Percentiles rank a stretch among this genome's conserved stretches.
These are phyloP conservation scores for Stichopus chloronotus DNA, from an alignment of 35 echinoderm and acorn worm genomes.

Conservation along the genomic window DNA sequence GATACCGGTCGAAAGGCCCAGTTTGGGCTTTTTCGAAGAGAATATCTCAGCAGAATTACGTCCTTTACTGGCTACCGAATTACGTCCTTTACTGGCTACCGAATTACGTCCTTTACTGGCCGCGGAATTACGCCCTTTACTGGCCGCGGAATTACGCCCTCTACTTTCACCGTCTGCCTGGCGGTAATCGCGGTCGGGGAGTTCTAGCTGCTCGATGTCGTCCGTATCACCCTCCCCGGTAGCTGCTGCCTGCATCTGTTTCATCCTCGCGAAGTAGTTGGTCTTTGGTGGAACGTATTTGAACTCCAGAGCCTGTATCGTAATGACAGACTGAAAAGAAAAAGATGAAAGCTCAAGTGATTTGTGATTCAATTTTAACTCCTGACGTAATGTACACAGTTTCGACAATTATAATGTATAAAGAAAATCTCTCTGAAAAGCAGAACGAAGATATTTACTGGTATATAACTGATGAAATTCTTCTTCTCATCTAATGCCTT, in stretches of 20 bases:
- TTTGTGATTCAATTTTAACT: background rate
- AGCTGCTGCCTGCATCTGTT: background rate
- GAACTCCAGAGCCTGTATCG: constrained; percentile 10
- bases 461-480: background rate
- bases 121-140: background rate
- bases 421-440: background rate
- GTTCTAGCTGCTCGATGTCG: background rate
- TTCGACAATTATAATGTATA: background rate
- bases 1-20: background rate
- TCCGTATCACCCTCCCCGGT: background rate
- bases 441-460: background rate
- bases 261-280: constrained; percentile 8
- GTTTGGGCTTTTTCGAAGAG: constrained; percentile 20
- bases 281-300: constrained; percentile 32
- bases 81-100: constrained; percentile 15
- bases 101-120: constrained; percentile 32
- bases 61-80: constrained; percentile 24
- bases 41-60: background rate
- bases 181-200: constrained; percentile 25
- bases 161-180: constrained; percentile 42
- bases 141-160: constrained; percentile 35
- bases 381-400: background rate
- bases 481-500: too few species aligned
- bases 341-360: background rate
- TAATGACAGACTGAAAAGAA: constrained; percentile 17